phyloP scores from a whole-genome alignment of 2,113 vertebrate species.

The Taxidea taxus region DNA sequence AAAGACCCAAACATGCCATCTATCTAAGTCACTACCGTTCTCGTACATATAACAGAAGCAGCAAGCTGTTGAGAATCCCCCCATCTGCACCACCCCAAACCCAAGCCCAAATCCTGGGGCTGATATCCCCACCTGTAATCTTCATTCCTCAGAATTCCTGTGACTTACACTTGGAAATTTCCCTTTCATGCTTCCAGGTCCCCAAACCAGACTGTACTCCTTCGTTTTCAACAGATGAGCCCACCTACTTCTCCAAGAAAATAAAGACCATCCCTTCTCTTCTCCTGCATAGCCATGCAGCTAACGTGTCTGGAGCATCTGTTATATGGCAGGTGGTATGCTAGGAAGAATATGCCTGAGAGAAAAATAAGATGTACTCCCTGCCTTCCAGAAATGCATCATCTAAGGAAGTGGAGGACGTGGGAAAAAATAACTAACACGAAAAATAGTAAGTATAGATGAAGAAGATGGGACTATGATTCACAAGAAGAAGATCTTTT shows the following conservation, averaged over 20 bases:
- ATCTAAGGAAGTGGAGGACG: background rate
- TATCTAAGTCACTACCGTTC: background rate
- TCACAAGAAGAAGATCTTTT: slow-evolving; percentile 5
- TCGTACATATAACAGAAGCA: background rate
- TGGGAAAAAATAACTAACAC: background rate
- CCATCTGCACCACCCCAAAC: background rate
- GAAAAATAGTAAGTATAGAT: background rate
- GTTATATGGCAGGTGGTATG: background rate
- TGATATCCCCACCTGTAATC: background rate
- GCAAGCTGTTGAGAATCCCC: background rate
- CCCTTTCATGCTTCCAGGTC: background rate
- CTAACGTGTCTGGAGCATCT: background rate
- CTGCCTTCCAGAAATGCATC: background rate
- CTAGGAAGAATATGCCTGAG: background rate
- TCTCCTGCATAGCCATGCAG: background rate
- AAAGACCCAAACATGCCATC: background rate
- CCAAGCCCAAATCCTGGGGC: background rate
- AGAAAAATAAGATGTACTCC: background rate
- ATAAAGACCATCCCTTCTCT: background rate
- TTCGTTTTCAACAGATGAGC: background rate
- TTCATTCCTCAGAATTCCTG: background rate
- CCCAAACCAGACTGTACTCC: background rate
- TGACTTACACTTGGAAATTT: background rate
- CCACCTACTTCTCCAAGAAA: background rate
- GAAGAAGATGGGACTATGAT: background rate